Percentiles rank a stretch among this genome's conserved stretches.
Conservation (phyloP, 1,140 invertebrate species). For the Brevipalpus yothersi region DNA sequence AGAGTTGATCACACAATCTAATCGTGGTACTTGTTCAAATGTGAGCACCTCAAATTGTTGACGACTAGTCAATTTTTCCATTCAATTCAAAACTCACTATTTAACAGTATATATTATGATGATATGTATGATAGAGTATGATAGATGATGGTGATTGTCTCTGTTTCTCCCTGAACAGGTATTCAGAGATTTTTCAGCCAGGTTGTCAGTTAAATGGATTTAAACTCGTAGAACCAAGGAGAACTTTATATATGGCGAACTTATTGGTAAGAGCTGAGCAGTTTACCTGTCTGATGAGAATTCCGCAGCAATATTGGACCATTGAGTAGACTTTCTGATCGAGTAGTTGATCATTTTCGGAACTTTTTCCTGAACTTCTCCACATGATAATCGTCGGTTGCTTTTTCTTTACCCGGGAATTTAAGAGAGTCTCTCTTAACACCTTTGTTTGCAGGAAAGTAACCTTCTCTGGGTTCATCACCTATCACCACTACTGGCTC, state of each 20-base stretch:
- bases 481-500: constrained; percentile 11
- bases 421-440: neutral
- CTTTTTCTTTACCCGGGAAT: constrained; percentile 45
- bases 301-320: no score
- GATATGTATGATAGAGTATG: no score
- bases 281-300: no score
- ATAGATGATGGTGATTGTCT: no score
- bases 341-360: constrained; percentile 33
- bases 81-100: no score
- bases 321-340: neutral
- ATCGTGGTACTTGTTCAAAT: constrained; percentile 62
- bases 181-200: no score
- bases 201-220: no score
- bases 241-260: no score
- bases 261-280: no score
- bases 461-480: constrained; percentile 7
- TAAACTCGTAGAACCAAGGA: no score
- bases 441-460: neutral
- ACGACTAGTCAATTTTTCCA: neutral
- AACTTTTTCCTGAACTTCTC: constrained; percentile 92
- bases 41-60: constrained; percentile 40
- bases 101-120: no score
- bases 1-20: constrained; percentile 24
- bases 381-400: constrained; percentile 89
- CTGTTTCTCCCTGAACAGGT: no score